Percentiles rank a stretch among this genome's conserved stretches.
Evolutionary conservation across 2,797 vertebrate species (phyloP).

Genomic region (Tangara arthus): DNA sequence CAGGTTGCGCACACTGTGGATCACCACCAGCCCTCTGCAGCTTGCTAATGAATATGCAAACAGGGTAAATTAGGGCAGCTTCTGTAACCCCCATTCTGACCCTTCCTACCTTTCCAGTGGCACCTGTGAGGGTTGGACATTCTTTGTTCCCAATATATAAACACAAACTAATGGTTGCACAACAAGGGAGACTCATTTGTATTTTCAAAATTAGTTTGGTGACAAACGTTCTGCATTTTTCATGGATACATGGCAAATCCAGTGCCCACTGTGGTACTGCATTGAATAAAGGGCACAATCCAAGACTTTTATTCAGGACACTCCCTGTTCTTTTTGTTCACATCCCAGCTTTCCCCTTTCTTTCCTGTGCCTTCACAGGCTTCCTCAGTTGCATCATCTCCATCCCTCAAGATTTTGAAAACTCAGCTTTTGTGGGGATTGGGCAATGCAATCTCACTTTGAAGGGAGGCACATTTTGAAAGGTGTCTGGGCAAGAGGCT

Average conservation of each 20-base stretch:
- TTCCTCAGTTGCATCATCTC: background rate
- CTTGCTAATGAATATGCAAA: background rate
- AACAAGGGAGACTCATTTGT: background rate
- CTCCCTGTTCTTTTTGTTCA: background rate
- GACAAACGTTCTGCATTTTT: background rate
- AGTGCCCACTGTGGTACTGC: background rate
- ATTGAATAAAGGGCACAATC: accelerated
- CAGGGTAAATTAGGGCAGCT: background rate
- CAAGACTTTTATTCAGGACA: background rate
- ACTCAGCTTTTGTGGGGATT: background rate
- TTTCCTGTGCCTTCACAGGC: background rate
- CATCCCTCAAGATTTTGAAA: background rate
- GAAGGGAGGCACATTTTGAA: background rate
- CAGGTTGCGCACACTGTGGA: background rate
- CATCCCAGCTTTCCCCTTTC: background rate
- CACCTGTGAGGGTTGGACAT: background rate
- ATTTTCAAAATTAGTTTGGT: background rate
- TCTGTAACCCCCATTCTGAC: background rate
- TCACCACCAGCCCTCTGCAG: background rate
- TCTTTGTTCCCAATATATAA: background rate
- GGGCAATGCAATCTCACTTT: background rate
- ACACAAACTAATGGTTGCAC: background rate
- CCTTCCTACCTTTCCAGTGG: background rate
- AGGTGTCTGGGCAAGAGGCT: background rate
- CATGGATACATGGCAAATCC: background rate